Conservation (phyloP, 1,140 invertebrate genomes). For the Drosophila nannoptera region DNA sequence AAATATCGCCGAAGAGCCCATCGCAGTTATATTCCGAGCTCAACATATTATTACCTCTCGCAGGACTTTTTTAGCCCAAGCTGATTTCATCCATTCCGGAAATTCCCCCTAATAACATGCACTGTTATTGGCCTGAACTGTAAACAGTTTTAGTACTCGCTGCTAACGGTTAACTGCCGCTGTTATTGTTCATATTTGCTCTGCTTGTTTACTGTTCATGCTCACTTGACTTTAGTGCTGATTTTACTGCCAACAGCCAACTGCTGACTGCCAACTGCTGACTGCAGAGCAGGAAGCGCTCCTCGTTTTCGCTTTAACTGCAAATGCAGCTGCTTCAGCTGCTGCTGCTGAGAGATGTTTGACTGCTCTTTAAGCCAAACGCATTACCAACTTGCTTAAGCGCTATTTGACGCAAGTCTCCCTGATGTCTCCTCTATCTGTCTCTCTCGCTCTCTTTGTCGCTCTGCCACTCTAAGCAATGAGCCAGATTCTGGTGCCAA, state of each 20-base stretch:
- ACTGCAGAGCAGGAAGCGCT: neutral
- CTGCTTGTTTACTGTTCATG: neutral
- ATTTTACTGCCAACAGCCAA: slow-evolving; percentile 6
- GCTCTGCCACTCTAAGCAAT: neutral
- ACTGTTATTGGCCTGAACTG: neutral
- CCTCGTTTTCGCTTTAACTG: slow-evolving; percentile 3
- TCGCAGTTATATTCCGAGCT: too few species aligned
- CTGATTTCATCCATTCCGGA: too few species aligned
- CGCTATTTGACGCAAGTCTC: neutral
- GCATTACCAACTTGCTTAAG: neutral
- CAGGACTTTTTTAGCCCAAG: too few species aligned
- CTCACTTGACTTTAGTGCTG: slow-evolving; percentile 8
- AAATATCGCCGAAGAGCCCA: too few species aligned
- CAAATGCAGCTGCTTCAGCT: slow-evolving; percentile 2
- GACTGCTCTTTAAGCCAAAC: neutral
- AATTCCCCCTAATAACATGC: too few species aligned
- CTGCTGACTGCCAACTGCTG: slow-evolving; percentile 5
- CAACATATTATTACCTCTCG: too few species aligned
- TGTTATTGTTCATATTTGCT: neutral
- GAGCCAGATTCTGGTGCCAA: neutral
- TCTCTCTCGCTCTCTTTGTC: neutral
- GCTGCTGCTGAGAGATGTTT: neutral
- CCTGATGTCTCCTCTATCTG: neutral
- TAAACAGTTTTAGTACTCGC: neutral
- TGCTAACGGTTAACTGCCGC: neutral